Conservation (phyloP, 2,888 invertebrate genomes). For the Pristionchus mayeri region DNA sequence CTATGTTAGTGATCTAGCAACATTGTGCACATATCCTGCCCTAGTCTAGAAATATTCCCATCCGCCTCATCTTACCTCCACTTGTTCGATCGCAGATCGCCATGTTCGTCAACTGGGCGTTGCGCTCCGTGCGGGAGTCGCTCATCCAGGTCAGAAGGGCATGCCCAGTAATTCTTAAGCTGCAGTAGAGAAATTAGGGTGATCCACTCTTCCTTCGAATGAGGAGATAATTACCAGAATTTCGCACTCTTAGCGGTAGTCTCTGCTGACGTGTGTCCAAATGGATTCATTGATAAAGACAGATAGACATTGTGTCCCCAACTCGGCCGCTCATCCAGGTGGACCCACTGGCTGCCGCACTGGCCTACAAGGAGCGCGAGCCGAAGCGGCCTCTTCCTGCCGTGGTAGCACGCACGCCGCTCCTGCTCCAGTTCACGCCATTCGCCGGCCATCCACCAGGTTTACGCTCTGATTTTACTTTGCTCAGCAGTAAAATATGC, state of each 20-base stretch:
- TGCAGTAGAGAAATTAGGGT: too few relatives aligned
- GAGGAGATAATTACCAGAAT: too few relatives aligned
- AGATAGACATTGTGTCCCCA: too few relatives aligned
- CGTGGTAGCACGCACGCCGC: conserved; percentile 62
- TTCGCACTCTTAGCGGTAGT: too few relatives aligned
- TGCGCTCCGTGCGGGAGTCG: conserved; percentile 66
- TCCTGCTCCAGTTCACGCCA: conserved; percentile 67
- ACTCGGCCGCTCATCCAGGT: too few relatives aligned
- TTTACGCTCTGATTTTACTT: neutral
- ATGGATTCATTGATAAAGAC: too few relatives aligned
- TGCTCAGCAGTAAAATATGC: neutral
- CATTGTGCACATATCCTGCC: too few relatives aligned
- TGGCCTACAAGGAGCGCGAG: conserved; percentile 54
- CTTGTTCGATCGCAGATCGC: conserved; percentile 1
- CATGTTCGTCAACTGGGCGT: conserved; percentile 67
- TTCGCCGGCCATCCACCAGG: conserved; percentile 52
- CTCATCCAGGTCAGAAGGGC: conserved; percentile 62
- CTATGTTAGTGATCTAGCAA: neutral
- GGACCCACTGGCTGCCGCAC: conserved; percentile 65
- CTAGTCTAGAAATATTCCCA: neutral
- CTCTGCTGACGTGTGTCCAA: too few relatives aligned
- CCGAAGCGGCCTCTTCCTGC: conserved; percentile 53
- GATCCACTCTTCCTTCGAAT: too few relatives aligned
- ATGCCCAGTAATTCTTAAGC: too few relatives aligned
- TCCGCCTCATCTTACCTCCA: neutral